Percentiles rank a stretch among this genome's conserved stretches.
Evolutionary conservation across 1,140 invertebrate genomes (phyloP).

Genomic region (Mizuhopecten yessoensis): DNA sequence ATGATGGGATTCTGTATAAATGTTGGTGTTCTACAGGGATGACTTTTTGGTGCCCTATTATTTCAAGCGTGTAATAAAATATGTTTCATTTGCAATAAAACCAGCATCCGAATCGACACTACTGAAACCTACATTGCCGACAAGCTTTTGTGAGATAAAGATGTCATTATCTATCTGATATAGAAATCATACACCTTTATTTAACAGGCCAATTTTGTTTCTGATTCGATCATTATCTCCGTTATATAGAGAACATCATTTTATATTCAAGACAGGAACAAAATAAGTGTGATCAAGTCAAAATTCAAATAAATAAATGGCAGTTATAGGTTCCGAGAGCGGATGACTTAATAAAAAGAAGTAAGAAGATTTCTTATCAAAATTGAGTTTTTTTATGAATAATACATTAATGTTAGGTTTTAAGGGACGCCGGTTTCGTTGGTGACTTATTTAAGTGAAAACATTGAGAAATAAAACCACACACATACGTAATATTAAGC

Average conservation of each 20-base stretch:
- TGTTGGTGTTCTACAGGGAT: not conserved
- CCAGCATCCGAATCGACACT: not conserved
- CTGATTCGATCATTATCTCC: not conserved
- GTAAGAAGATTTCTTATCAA: not conserved
- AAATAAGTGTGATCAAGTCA: not conserved
- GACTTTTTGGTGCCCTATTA: not conserved
- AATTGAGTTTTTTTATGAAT: not conserved
- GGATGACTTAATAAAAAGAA: constrained; percentile 15
- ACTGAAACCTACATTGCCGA: not conserved
- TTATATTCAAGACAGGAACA: not conserved
- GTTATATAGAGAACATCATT: constrained; percentile 3
- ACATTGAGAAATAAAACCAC: too few relatives aligned
- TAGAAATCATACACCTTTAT: constrained; percentile 3
- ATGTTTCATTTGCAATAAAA: not conserved
- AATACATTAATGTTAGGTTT: not conserved
- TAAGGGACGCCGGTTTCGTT: not conserved
- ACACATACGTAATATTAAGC: too few relatives aligned
- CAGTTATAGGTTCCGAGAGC: not conserved
- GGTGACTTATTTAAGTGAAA: too few relatives aligned
- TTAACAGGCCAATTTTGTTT: not conserved
- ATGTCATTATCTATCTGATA: not conserved
- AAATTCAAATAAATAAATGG: constrained; percentile 11
- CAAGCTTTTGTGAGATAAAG: not conserved
- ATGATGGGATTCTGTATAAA: not conserved
- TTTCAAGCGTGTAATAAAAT: not conserved